Evolutionary conservation across 1,140 invertebrate genomes (phyloP).

Genomic region (Drosophila sucinea): DNA sequence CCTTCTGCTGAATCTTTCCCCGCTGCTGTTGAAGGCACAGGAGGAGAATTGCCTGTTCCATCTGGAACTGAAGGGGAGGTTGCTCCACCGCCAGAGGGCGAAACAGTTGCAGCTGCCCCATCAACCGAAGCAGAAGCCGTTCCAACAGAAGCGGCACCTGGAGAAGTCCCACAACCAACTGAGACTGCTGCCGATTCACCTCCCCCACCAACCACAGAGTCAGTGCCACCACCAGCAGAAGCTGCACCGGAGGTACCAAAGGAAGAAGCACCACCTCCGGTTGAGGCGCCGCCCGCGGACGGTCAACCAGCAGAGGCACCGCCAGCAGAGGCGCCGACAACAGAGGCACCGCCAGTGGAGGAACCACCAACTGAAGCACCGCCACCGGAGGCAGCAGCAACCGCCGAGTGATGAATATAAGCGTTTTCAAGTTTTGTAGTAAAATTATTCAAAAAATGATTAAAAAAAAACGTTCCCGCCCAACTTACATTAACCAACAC

Average conservation of each 20-base stretch:
- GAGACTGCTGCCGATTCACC: not conserved
- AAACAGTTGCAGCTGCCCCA: not conserved
- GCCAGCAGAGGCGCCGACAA: not conserved
- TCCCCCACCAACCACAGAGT: not conserved
- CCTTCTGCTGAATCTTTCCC: not conserved
- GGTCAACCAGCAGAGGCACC: not conserved
- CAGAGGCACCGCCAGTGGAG: conserved; percentile 15
- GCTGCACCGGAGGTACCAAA: conserved; percentile 6
- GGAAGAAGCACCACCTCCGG: not conserved
- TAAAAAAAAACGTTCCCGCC: not conserved
- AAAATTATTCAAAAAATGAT: not conserved
- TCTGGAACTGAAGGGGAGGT: not conserved
- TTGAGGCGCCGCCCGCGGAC: not conserved
- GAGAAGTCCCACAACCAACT: conserved; percentile 1
- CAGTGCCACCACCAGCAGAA: conserved; percentile 12
- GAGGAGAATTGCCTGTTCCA: not conserved
- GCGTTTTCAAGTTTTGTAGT: not conserved
- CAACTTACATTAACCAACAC: not conserved
- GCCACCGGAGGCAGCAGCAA: not conserved
- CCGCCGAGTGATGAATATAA: not conserved
- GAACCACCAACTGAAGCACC: conserved; percentile 7
- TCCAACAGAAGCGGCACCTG: not conserved
- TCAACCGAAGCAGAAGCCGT: not conserved
- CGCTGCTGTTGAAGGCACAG: not conserved
- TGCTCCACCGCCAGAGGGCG: conserved; percentile 10